These are phyloP conservation scores for Shinisaurus crocodilurus DNA, from an alignment of 2,113 vertebrate genomes.

Conservation along the genomic window DNA sequence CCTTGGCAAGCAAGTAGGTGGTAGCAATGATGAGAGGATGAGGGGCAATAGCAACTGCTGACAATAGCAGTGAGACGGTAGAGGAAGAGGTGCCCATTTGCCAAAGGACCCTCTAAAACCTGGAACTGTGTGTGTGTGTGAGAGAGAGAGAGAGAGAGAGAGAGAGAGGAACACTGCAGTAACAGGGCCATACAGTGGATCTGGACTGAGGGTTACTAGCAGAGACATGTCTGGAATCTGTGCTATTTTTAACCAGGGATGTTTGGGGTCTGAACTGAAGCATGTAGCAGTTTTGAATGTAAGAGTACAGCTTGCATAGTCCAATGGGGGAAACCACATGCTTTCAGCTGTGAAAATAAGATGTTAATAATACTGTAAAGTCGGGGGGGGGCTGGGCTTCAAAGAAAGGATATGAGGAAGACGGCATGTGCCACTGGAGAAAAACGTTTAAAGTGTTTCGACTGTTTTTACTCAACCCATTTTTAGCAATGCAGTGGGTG, in stretches of 20 bases:
- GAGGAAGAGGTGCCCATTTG: neutral
- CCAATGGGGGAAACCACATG: too few species aligned
- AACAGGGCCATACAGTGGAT: rapidly evolving
- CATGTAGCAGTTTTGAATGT: neutral
- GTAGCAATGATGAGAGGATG: too few species aligned
- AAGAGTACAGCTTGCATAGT: neutral
- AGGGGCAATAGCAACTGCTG: too few species aligned
- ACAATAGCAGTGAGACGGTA: neutral
- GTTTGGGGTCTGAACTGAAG: rapidly evolving
- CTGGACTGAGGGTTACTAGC: neutral
- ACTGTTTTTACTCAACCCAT: constrained; percentile 47
- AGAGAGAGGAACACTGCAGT: too few species aligned
- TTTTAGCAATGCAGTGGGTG: constrained; percentile 21
- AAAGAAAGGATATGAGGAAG: neutral
- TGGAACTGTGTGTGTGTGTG: too few species aligned
- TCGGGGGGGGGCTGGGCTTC: neutral
- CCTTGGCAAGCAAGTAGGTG: too few species aligned
- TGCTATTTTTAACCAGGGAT: neutral
- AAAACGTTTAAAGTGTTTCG: rapidly evolving
- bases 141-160: too few species aligned
- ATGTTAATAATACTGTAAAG: neutral
- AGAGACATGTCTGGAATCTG: neutral
- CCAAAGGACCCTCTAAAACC: too few species aligned
- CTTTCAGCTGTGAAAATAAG: neutral
- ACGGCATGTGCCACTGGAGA: neutral